Evolutionary conservation across 2,888 invertebrate species (phyloP), one percentile per base, ranked within the genome.

Genomic region (Drosophila mimetica): DNA sequence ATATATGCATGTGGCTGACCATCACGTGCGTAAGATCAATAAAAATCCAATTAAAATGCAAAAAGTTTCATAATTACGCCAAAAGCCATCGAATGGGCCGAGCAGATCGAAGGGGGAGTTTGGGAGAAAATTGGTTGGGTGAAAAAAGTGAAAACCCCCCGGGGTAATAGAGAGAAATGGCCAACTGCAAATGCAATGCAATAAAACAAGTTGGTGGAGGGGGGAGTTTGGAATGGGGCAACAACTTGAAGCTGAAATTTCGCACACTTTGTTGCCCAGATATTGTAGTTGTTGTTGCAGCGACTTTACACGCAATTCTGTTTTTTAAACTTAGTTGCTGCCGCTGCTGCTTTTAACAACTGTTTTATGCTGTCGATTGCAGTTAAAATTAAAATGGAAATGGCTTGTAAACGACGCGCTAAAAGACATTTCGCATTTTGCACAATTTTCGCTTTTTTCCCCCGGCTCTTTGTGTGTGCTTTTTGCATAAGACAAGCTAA

Each of bases 1-100:
- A 39, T 46, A 36, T 18, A 14, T 47, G 48, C 5, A 18, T 28
- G 8, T 22, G 16, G 22, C 22, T 44, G 60, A 25, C 65, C 83
- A 80, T 84, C 86, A 79, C 86, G 84, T 84, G 84, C 84, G 84
- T 84, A 75, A 74, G 81, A 79, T 83, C 81, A 84, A 84, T 84
- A 81, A 86, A 86, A 84, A 74, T 76, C 84, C 81, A 86, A 84
- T 84, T 84, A 86, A 84, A 86, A 74, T 77, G 72, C 82, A 67
- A 80, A 80, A 80, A 82, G 79, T 86, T 84, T 83, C 77, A 86
- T 84, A 84, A 84, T 86, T 86, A 77, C 70, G 50, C 37, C 65
- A 61, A 75, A 71, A 46, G 51, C 55, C 20, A 50, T 65, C 50
- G 65, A 42, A 14, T 36, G 59, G 13, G 44, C 8, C 9, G 30